Evolutionary conservation across 2,113 vertebrate species (phyloP).

Genomic region (Melanerpes aurifrons): DNA sequence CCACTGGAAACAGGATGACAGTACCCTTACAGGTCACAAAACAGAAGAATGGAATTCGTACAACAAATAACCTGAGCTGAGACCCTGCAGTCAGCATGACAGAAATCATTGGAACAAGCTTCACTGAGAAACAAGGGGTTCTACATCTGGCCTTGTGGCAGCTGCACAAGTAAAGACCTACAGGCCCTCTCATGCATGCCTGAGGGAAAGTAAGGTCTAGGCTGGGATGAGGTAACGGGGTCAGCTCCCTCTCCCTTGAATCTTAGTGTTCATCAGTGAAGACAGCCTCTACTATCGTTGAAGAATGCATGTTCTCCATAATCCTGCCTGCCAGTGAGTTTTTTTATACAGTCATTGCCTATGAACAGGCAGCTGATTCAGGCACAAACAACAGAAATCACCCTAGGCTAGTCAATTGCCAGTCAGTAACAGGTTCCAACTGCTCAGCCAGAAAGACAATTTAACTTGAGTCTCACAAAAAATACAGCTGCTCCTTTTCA

Average conservation of each 20-base stretch:
- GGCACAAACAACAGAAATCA: neutral
- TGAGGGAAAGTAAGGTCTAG: neutral
- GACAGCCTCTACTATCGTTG: neutral
- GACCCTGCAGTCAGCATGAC: fast-evolving
- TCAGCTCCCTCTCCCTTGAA: neutral
- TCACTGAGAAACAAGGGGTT: neutral
- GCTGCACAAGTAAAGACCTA: neutral
- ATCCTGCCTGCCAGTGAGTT: neutral
- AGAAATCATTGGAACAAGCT: neutral
- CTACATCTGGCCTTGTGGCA: neutral
- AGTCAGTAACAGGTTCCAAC: neutral
- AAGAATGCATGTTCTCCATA: neutral
- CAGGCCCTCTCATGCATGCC: neutral
- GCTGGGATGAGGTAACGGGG: neutral
- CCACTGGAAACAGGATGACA: neutral
- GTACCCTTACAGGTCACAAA: neutral
- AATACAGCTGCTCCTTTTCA: neutral
- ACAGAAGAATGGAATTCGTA: neutral
- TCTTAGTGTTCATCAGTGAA: neutral
- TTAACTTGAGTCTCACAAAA: too few relatives aligned
- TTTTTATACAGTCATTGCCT: neutral
- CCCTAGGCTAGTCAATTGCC: neutral
- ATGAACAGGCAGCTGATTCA: neutral
- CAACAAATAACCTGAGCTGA: neutral
- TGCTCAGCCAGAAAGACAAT: neutral